Conservation (phyloP, 2,113 vertebrate species). For the Pterocles orientalis region DNA sequence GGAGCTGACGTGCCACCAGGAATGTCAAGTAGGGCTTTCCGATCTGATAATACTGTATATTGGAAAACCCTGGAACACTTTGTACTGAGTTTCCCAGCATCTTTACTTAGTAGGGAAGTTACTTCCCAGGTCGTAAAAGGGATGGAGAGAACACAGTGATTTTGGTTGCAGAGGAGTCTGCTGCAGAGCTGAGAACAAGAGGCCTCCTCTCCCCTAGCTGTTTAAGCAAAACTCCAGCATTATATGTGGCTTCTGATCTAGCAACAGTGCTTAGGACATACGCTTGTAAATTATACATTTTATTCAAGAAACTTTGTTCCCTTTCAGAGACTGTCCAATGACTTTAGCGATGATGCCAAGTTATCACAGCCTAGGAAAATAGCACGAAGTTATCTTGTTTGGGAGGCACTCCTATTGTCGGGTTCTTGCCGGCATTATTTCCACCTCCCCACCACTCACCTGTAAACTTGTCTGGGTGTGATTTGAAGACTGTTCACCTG, state of each 20-base stretch:
- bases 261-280: background rate
- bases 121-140: background rate
- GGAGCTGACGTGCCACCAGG: background rate
- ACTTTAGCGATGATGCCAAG: background rate
- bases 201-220: background rate
- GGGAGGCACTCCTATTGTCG: background rate
- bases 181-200: background rate
- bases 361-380: background rate
- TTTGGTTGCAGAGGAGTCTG: background rate
- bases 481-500: background rate
- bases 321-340: background rate
- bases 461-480: background rate
- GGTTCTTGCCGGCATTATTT: background rate
- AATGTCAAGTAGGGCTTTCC: background rate
- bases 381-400: background rate
- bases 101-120: background rate
- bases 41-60: background rate
- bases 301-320: background rate
- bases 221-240: background rate
- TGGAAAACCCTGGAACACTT: background rate
- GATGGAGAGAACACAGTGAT: background rate
- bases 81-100: background rate
- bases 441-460: background rate
- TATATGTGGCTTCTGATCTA: background rate
- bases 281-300: background rate